Base-by-base conservation (phyloP, 2,888 invertebrate genomes). In the Argynnis bischoffii region DNA sequence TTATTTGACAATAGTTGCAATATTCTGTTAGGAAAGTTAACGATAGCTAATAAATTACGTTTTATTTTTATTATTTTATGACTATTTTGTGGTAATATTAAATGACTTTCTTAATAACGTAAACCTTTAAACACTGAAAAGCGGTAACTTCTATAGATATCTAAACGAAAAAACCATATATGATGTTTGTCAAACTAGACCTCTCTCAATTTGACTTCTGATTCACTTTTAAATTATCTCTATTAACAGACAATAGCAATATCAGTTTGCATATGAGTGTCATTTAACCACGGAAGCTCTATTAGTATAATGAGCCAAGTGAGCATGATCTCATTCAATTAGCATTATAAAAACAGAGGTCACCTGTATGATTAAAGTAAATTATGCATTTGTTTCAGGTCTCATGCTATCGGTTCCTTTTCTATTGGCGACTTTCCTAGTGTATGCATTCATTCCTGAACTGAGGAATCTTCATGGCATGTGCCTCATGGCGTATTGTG, bases 391-490 rank as follows among this genome's bases (percentile, higher is more conserved):
- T 78, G 72, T 85, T 83, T 13, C 86, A 95, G 96, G 96, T 65
- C 94, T 96, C 83, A 85, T 96, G 3, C 91, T 96, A 26, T 96
- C 96, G 3, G 94, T 96, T 68, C 96, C 96, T 2, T 96, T 96
- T 75, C 93, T 97, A 53, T 78, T 96, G 61, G 91, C 94, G 0
- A 96, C 97, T 2, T 95, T 96, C 74, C 76, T 95, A 54, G 95
- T 96, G 0, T 96, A 97, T 82, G 94, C 95, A 4, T 84, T 95
- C 57, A 94, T 96, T 65, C 95, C 96, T 0, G 96, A 96, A 72
- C 84, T 96, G 50, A 88, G 95, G 57, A 97, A 96, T 82, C 90
- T 96, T 16, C 96, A 96, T 77, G 96, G 96, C n/a, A 94, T 95
- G 87, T 95, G 95, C 0, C 84, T 96, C 69, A 96, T 96, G 94